Evolutionary conservation across 2,797 vertebrate species (phyloP), one percentile per base, ranked within the genome.

Genomic region (Cyclura pinguis): DNA sequence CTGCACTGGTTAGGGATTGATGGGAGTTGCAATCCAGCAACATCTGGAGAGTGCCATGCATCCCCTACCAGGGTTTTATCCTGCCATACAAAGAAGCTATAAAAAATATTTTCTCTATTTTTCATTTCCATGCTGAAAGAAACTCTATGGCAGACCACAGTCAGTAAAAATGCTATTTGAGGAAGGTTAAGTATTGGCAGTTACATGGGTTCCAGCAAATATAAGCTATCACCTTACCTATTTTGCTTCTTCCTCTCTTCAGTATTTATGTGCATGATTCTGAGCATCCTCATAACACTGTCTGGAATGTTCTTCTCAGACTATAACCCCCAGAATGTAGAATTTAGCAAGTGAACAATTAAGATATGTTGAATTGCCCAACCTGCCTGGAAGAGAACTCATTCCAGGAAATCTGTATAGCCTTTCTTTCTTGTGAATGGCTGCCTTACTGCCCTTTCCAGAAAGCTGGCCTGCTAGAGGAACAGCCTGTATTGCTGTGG

Each of bases 401-500:
- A 38, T 86, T 81, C 84, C 89, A 62, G 89, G 84, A 86, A 86
- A 62, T 73, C 69, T 67, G 9, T 69, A 8, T 38, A 55, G 14
- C 82, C 29, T 84, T 84, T 42, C 55, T 27, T 35, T 80, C 4
- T 50, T 64, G 32, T 73, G 67, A 83, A 73, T 62, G 32, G 76
- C 27, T 69, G 2, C 73, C 80, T 32, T 35, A 74, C 16, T 38
- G 24, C n/a, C 27, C 62, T 84, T 76, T 76, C 42, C 80, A 64
- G 85, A 38, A 83, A 52, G 55, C 27, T 3, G 32, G 38, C 24
- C 35, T 87, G 69, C 29, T 22, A 32, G n/a, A 32, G 29, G 55
- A 82, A 78, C 27, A n/a, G 32, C 6, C 32, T 4, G 35, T 80
- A 16, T 22, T 9, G 27, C 4, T 18, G 47, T 32, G 10, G 29